These are phyloP conservation scores for Cepaea hortensis DNA, from an alignment of 2,888 invertebrate species.

Conservation along the genomic window DNA sequence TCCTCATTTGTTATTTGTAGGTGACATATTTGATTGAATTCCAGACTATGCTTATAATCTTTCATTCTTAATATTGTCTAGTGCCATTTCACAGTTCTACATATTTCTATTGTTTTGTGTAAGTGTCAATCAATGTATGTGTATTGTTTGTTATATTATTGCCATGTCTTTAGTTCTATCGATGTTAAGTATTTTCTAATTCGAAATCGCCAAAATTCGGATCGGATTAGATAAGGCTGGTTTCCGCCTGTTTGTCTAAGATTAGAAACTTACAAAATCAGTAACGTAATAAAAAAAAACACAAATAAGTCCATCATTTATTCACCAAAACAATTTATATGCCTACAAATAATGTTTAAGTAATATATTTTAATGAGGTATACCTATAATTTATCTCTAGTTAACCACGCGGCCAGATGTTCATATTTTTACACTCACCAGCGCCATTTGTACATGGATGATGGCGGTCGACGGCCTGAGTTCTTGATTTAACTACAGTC, in stretches of 20 bases:
- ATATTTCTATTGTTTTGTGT: no score
- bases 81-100: no score
- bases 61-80: no score
- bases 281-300: not conserved
- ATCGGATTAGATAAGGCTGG: constrained; percentile 31
- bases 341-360: not conserved
- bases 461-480: not conserved
- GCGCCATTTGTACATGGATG: constrained; percentile 16
- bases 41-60: no score
- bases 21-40: no score
- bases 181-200: no score
- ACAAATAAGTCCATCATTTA: not conserved
- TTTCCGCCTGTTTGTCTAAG: not conserved
- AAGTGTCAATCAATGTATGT: no score
- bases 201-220: not conserved
- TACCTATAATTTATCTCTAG: not conserved
- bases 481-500: not conserved
- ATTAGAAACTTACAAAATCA: constrained; percentile 24
- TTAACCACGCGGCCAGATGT: not conserved
- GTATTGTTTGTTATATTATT: no score
- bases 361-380: not conserved
- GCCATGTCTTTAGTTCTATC: no score
- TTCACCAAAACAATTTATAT: not conserved
- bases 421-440: not conserved
- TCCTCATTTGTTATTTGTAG: no score